phyloP scores from a whole-genome alignment of 30 jellyfish, hydroid and myxozoan genomes.

The Hydra vulgaris region DNA sequence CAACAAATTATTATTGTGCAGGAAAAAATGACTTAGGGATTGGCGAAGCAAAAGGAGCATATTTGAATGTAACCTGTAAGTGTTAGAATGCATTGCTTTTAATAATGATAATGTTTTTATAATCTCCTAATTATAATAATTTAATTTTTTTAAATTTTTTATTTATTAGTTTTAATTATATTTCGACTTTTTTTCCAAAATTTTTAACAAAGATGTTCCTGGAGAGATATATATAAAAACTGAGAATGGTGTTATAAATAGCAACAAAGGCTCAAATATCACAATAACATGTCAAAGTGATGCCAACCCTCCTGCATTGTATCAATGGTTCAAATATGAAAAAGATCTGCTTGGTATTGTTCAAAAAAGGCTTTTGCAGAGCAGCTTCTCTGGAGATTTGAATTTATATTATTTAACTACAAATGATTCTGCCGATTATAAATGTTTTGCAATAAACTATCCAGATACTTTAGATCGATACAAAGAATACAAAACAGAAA shows the following conservation, averaged over 20 bases:
- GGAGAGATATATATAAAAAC: constrained; percentile 32
- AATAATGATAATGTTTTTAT: neutral
- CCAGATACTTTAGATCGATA: constrained; percentile 34
- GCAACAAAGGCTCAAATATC: constrained; percentile 47
- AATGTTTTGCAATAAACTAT: constrained; percentile 47
- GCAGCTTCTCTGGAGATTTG: constrained; percentile 28
- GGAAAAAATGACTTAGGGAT: constrained; percentile 63
- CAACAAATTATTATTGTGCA: constrained; percentile 47
- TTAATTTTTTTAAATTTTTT: neutral
- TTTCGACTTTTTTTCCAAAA: neutral
- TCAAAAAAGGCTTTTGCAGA: neutral
- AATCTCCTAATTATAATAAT: neutral
- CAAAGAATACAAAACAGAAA: neutral
- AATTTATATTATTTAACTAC: constrained; percentile 31
- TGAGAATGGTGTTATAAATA: constrained; percentile 49
- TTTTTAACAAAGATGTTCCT: constrained; percentile 42
- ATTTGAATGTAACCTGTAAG: constrained; percentile 71
- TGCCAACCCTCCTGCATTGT: constrained; percentile 72
- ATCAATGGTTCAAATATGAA: constrained; percentile 30
- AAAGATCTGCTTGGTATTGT: constrained; percentile 4
- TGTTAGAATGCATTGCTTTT: no score
- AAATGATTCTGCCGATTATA: constrained; percentile 48
- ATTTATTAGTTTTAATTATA: neutral
- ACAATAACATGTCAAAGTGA: constrained; percentile 47
- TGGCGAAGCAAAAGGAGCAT: constrained; percentile 55